Percentiles rank a stretch among this genome's conserved stretches.
phyloP scores from a whole-genome alignment of 92 coral and sea anemone genomes.

The Anthopleura xanthogrammica region DNA sequence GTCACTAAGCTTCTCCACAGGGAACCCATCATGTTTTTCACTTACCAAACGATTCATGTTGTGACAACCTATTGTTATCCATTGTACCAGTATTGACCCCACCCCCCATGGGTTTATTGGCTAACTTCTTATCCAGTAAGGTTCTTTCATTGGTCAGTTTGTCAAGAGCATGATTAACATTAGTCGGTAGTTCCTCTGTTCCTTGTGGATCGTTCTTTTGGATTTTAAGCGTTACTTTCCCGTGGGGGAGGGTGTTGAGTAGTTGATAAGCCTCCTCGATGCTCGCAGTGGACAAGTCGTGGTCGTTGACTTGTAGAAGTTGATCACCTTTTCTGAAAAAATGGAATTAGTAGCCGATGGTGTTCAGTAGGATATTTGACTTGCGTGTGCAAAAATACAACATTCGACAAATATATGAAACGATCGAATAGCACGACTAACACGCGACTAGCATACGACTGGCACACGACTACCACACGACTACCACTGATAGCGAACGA shows the following conservation, averaged over 20 bases:
- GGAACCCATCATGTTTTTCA: neutral
- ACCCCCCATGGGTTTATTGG: slow-evolving; percentile 31
- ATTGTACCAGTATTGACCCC: slow-evolving; percentile 34
- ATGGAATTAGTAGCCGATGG: no score
- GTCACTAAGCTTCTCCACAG: neutral
- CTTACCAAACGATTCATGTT: slow-evolving; percentile 69
- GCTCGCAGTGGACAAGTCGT: slow-evolving; percentile 56
- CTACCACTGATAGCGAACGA: neutral
- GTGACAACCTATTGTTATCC: slow-evolving; percentile 31
- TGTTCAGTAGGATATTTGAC: no score
- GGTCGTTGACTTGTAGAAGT: slow-evolving; percentile 75
- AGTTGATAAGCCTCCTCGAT: slow-evolving; percentile 77
- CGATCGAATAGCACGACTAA: neutral
- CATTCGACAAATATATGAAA: neutral
- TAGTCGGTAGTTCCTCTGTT: slow-evolving; percentile 48
- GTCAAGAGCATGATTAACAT: slow-evolving; percentile 43
- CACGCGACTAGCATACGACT: neutral
- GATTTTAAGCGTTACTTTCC: slow-evolving; percentile 70
- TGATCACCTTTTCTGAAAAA: slow-evolving; percentile 77
- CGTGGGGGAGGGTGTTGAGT: slow-evolving; percentile 83
- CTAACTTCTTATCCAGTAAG: slow-evolving; percentile 52
- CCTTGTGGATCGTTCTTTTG: slow-evolving; percentile 20
- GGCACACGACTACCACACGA: neutral
- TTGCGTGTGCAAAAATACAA: no score
- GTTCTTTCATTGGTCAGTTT: slow-evolving; percentile 51